phyloP scores from a whole-genome alignment of 2,797 vertebrate species.

The Hephaestus fuliginosus region DNA sequence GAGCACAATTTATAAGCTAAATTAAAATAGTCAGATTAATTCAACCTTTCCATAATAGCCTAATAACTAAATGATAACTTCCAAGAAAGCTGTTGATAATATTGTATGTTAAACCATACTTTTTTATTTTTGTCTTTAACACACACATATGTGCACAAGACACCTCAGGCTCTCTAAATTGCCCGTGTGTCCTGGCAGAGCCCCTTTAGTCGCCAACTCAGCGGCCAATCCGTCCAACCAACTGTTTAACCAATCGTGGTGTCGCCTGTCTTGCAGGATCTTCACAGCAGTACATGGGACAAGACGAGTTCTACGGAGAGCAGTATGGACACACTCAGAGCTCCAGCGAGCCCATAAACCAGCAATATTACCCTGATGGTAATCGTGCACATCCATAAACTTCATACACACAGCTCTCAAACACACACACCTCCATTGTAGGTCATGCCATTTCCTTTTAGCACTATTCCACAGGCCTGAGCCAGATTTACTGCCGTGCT shows the following conservation, averaged over 20 bases:
- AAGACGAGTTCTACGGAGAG: slow-evolving; percentile 96
- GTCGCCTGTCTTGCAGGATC: slow-evolving; percentile 90
- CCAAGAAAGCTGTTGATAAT: not conserved
- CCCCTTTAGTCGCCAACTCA: slow-evolving; percentile 49
- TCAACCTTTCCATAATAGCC: not conserved
- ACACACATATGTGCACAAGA: slow-evolving; percentile 15
- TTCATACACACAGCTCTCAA: slow-evolving; percentile 67
- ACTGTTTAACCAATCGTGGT: slow-evolving; percentile 79
- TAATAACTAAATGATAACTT: not conserved
- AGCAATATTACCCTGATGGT: slow-evolving; percentile 97
- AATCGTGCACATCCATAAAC: slow-evolving; percentile 81
- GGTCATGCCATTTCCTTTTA: slow-evolving; percentile 46
- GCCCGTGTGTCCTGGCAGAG: slow-evolving; percentile 29
- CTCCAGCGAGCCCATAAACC: slow-evolving; percentile 92
- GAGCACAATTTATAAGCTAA: not conserved
- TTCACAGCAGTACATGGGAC: slow-evolving; percentile 94
- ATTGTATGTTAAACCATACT: not conserved
- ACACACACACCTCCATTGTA: slow-evolving; percentile 47
- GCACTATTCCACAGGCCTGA: slow-evolving; percentile 37
- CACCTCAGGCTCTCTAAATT: slow-evolving; percentile 4
- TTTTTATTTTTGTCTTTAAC: slow-evolving; percentile 18
- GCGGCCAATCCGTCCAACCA: slow-evolving; percentile 52
- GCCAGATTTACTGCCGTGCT: slow-evolving; percentile 44
- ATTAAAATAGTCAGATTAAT: not conserved
- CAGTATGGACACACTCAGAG: slow-evolving; percentile 94